Percentiles rank a stretch among this genome's conserved stretches.
phyloP scores from a whole-genome alignment of 2,888 invertebrate species.

The Abrostola triplasia region DNA sequence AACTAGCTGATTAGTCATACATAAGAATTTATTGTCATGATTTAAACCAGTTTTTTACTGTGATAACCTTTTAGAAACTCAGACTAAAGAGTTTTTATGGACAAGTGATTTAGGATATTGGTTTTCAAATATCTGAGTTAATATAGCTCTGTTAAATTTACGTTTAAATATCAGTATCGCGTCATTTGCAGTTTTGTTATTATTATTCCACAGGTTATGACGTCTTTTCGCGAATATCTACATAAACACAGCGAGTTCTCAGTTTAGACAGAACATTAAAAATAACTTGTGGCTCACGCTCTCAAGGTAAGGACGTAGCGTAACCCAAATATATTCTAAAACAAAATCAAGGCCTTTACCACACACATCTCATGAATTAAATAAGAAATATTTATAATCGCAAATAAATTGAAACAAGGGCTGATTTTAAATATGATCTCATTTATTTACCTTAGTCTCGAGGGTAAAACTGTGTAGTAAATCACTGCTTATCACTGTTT shows the following conservation, averaged over 20 bases:
- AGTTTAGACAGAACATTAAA: slow-evolving; percentile 74
- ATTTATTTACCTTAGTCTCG: slow-evolving; percentile 48
- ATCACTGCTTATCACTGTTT: slow-evolving; percentile 54
- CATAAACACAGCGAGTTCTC: slow-evolving; percentile 62
- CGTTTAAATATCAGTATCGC: background rate
- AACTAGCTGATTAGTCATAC: slow-evolving; percentile 23
- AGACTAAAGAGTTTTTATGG: too few species aligned
- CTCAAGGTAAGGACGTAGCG: slow-evolving; percentile 85
- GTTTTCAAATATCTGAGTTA: too few species aligned
- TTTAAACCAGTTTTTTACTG: slow-evolving; percentile 12
- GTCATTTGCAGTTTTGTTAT: slow-evolving; percentile 1
- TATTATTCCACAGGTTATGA: slow-evolving; percentile 10
- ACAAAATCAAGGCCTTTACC: slow-evolving; percentile 78
- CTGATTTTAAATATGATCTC: slow-evolving; percentile 26
- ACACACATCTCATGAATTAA: slow-evolving; percentile 38
- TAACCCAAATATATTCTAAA: slow-evolving; percentile 80
- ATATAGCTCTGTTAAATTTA: background rate
- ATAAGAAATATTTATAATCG: slow-evolving; percentile 31
- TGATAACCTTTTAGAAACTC: background rate
- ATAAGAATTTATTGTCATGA: slow-evolving; percentile 2
- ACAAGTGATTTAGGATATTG: too few species aligned
- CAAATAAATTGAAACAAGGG: slow-evolving; percentile 13
- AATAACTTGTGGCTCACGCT: slow-evolving; percentile 80
- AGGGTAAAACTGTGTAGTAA: slow-evolving; percentile 32
- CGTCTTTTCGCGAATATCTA: slow-evolving; percentile 53